Evolutionary conservation across 2,113 vertebrate genomes (phyloP), one percentile per base, ranked within the genome.

Genomic region (Petroica traversi): DNA sequence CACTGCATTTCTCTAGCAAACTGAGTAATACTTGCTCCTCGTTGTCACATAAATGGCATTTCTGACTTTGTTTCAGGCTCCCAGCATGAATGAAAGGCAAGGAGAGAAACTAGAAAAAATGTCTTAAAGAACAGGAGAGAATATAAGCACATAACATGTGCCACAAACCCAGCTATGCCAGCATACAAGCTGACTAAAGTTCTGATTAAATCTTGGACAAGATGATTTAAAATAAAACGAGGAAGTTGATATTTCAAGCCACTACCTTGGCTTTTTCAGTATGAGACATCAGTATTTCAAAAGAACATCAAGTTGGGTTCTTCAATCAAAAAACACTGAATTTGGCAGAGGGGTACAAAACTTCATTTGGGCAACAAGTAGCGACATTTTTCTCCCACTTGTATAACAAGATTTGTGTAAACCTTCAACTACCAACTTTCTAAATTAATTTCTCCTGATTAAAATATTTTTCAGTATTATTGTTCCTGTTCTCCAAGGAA

Each of bases 41-140:
- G 41, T 7, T 61, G 33, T n/a, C 48, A 79, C 61, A 31, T 40
- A 61, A 94, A 74, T 52, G 26, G 18, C 19, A 33, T 48, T 80
- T 83, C 34, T 92, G 49, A 49, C 40, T 89, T 77, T 51, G 26
- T 78, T 67, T 80, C 63, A 24, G 67, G n/a, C 19, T 90, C n/a
- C 48, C 25, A 40, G 26, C 72, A 64, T 48, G 41, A 83, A 68
- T n/a, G 13, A 83, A 86, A 82, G 18, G 17, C 31, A 73, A n/a
- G 34, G 33, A 86, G 14, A 75, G 43, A 59, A 89, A 31, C 40
- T 36, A 33, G 10, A 58, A 82, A 48, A 59, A 58, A 34, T 28
- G 19, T 46, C 83, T 88, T 45, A n/a, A 71, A 45, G 51, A 52
- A 43, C 17, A 52, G 41, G 24, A 62, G 85, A 58, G 23, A 78